A percentile compares a stretch with the other conserved stretches of the same genome.
These are phyloP conservation scores for Trogon surrucura DNA, from an alignment of 2,113 vertebrate species.

Conservation along the genomic window DNA sequence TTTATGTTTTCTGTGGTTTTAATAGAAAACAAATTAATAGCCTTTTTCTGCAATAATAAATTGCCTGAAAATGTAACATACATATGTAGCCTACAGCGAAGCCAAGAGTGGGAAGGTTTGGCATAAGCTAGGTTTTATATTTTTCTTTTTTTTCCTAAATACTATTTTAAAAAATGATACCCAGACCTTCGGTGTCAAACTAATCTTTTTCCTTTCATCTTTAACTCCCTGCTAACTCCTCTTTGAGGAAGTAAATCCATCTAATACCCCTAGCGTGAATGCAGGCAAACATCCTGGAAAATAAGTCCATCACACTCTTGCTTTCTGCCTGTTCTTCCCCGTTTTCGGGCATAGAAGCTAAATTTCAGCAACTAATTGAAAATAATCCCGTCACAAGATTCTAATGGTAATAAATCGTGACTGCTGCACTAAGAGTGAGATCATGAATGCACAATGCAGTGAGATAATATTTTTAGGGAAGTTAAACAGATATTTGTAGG, in stretches of 20 bases:
- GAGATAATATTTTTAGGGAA: background rate
- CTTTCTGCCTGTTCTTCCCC: conserved; percentile 26
- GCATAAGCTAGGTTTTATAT: background rate
- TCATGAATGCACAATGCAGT: background rate
- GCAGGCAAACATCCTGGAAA: conserved; percentile 23
- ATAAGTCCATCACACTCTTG: background rate
- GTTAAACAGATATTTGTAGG: conserved; percentile 22
- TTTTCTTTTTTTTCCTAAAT: conserved; percentile 6
- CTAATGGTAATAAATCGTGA: conserved; percentile 59
- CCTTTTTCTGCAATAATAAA: background rate
- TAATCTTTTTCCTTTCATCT: conserved; percentile 55
- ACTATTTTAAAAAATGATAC: background rate
- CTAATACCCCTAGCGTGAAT: conserved; percentile 28
- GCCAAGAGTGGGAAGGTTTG: background rate
- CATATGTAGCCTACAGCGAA: background rate
- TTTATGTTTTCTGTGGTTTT: conserved; percentile 9
- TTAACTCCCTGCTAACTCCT: conserved; percentile 20
- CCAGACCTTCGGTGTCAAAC: conserved; percentile 15
- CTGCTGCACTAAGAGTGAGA: background rate
- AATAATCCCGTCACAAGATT: conserved; percentile 55
- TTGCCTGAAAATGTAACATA: conserved; percentile 8
- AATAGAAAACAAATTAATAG: background rate
- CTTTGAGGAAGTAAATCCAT: conserved; percentile 60
- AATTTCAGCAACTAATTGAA: conserved; percentile 51
- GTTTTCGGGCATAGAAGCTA: conserved; percentile 2